Percentiles rank a stretch among this genome's conserved stretches.
phyloP scores from a whole-genome alignment of 2,113 vertebrate genomes.

The Amazona guildingii region DNA sequence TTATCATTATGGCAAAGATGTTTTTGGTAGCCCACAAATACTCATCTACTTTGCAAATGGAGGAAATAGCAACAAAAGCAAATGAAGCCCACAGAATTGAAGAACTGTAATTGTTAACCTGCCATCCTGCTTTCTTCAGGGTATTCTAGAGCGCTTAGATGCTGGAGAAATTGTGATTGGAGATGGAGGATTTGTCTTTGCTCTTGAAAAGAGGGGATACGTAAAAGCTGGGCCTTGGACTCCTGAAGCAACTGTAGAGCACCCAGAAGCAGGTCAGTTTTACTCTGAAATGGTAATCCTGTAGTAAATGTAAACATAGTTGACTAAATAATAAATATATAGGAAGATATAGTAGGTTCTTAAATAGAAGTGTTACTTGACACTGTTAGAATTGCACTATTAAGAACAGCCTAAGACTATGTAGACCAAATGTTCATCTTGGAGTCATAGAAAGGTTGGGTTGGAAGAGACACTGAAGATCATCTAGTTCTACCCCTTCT shows the following conservation, averaged over 20 bases:
- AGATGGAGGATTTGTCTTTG: slow-evolving; percentile 95
- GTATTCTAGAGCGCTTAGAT: slow-evolving; percentile 90
- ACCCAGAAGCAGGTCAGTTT: slow-evolving; percentile 90
- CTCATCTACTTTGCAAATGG: background rate
- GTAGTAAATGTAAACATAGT: background rate
- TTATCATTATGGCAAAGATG: background rate
- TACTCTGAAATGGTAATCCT: background rate
- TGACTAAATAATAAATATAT: background rate
- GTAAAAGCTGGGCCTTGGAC: slow-evolving; percentile 98
- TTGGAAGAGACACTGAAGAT: background rate
- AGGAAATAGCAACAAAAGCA: background rate
- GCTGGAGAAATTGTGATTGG: slow-evolving; percentile 91
- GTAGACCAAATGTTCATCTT: background rate
- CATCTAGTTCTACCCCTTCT: background rate
- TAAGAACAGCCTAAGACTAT: background rate
- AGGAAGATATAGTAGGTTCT: background rate
- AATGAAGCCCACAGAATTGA: background rate
- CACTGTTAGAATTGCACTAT: background rate
- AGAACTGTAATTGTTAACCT: background rate
- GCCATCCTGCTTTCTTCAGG: slow-evolving; percentile 65
- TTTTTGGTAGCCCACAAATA: background rate
- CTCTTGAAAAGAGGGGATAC: slow-evolving; percentile 95
- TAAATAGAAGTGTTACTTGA: background rate
- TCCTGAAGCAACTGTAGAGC: slow-evolving; percentile 90
- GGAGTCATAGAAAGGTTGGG: background rate